Evolutionary conservation across 92 coral and sea anemone genomes (phyloP).

Genomic region (Phenganax marumi): DNA sequence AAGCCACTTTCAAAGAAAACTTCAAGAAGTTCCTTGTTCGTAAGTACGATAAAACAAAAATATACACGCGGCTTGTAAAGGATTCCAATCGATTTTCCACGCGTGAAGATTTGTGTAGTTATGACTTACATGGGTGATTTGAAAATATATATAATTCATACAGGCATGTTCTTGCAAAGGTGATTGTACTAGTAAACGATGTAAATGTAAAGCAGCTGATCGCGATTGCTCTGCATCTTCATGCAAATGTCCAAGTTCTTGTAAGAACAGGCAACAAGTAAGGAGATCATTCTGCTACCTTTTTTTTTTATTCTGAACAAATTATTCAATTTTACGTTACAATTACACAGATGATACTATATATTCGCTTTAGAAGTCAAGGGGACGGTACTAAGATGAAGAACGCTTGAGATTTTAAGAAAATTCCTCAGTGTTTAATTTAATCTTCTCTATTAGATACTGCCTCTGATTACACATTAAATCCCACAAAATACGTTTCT

Average conservation of each 20-base stretch:
- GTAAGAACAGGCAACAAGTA: slow-evolving; percentile 63
- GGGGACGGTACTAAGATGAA: too few species aligned
- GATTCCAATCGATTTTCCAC: too few species aligned
- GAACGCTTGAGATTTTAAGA: too few species aligned
- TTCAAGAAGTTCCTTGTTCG: neutral
- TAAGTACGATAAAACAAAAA: neutral
- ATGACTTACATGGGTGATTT: too few species aligned
- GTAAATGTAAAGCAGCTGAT: slow-evolving; percentile 53
- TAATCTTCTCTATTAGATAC: too few species aligned
- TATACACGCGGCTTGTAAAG: neutral
- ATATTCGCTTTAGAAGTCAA: too few species aligned
- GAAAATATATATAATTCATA: neutral
- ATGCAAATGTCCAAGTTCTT: slow-evolving; percentile 42
- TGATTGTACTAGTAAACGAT: slow-evolving; percentile 58
- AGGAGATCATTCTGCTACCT: neutral
- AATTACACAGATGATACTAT: neutral
- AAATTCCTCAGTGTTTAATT: too few species aligned
- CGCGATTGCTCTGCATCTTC: slow-evolving; percentile 45
- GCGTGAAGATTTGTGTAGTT: too few species aligned
- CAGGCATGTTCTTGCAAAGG: slow-evolving; percentile 73
- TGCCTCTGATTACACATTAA: too few species aligned
- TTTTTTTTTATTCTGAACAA: neutral
- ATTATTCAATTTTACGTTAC: neutral
- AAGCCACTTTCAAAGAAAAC: slow-evolving; percentile 5
- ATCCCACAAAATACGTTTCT: too few species aligned